Base-by-base conservation (phyloP, 2,797 vertebrate species). In the Clarias fuscus region DNA sequence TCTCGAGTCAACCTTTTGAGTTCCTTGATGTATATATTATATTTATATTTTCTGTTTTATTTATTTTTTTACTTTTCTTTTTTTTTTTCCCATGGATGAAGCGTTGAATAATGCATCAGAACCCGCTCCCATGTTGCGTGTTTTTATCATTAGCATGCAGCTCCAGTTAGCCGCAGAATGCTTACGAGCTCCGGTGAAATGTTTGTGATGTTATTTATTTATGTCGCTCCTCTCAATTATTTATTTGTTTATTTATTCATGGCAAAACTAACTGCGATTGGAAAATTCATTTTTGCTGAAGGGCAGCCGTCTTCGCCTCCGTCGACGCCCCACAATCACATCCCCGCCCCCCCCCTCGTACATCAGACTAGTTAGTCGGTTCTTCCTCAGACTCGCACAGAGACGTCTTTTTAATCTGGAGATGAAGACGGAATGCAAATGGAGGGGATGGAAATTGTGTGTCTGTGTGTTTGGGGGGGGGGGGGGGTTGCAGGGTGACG, bases 231-330 rank as follows among this genome's bases (percentile, higher is more conserved):
- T 94, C 95, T 96, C 95, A 96, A 96, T 96, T 96, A 96, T 96
- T 96, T 94, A 96, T 96, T 95, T 95, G 94, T 96, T 96, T 95
- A 96, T 96, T 96, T 96, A 96, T 96, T 96, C 95, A 95, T 96
- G 94, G 93, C 90, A 94, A 93, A 95, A 94, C 93, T 95, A 95
- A 95, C 95, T 94, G 95, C 95, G 94, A 95, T 95, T 96, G 95
- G 94, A 95, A 96, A 95, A 96, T 95, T 95, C 93, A 95, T 96
- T 95, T 95, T 96, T 94, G 94, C 95, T 96, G 94, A 96, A 95
- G 95, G 95, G 94, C 93, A 94, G 92, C n/a, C 40, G 18, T 82
- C 33, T 80, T 24, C 22, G 93, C 93, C 92, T 92, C 92, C 48
- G 48, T 91, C 13, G 86, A 90, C 87, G 87, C 92, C 91, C 91